Evolutionary conservation across 1,140 invertebrate genomes (phyloP), one percentile per base, ranked within the genome.

Genomic region (Diabrotica virgifera): DNA sequence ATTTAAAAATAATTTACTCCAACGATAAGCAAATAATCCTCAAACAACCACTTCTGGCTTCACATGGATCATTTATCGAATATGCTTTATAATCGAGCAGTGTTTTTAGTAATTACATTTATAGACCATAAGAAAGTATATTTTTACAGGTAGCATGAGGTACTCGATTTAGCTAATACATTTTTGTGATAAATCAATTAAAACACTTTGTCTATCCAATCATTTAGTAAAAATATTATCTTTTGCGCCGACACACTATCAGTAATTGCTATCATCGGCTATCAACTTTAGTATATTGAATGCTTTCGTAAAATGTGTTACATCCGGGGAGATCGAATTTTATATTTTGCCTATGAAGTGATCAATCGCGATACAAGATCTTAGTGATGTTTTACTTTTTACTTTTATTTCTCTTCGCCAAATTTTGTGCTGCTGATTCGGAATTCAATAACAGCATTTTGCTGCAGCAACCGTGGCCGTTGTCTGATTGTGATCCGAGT

Each of bases 181-280:
- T 58, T 58, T 58, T 58, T 58, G n/a, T 58, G 40, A 59, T 38
- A 59, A 59, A 59, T 59, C 58, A 59, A 59, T 59, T 58, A 58
- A 59, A 59, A 59, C 12, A 59, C 13, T 13, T 59, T 59, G 58
- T 59, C 37, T 59, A 50, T 50, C 58, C 14, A 62, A 52, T 62
- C 60, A 53, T 62, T 35, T 55, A 52, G 52, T 38, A 24, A 36
- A 54, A 53, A 62, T 54, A 62, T 62, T 54, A 62, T 62, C 60
- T 62, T 62, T 60, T 38, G 51, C 38, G 46, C 51, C 61, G 62
- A 59, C 54, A 68, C 61, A 66, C 62, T 71, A 68, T 71, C 69
- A 71, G 66, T 71, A 71, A 68, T 68, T 68, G 69, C 66, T 71
- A 71, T 71, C 69, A 71, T 64, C 64, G 63, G 51, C 64, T 71